Conservation (phyloP, 2,888 invertebrate genomes). For the Dioctria linearis region DNA sequence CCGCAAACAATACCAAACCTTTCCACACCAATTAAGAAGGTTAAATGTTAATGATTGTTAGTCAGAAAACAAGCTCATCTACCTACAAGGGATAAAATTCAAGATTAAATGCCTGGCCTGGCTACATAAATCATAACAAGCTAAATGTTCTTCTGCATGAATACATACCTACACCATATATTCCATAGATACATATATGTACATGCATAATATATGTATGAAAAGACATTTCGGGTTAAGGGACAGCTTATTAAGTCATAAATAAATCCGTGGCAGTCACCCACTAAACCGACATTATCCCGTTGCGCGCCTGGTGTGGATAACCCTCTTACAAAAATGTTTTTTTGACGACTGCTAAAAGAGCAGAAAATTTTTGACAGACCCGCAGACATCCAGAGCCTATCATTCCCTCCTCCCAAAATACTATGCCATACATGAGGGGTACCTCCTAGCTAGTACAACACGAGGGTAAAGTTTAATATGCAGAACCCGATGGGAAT, state of each 20-base stretch:
- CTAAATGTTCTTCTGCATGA: too few species aligned
- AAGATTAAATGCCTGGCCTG: too few species aligned
- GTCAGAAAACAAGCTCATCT: too few species aligned
- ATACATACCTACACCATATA: too few species aligned
- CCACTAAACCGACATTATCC: neutral
- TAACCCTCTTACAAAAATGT: constrained; percentile 31
- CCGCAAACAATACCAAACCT: too few species aligned
- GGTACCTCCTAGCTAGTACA: neutral
- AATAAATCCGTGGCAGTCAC: constrained; percentile 30
- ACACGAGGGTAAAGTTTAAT: constrained; percentile 24
- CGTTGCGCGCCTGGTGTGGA: neutral
- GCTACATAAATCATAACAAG: too few species aligned
- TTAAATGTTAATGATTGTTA: too few species aligned
- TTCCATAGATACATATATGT: too few species aligned
- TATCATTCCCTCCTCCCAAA: too few species aligned
- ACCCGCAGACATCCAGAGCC: neutral
- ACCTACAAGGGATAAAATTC: too few species aligned
- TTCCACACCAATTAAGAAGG: too few species aligned
- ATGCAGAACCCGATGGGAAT: constrained; percentile 31
- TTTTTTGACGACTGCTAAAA: constrained; percentile 34
- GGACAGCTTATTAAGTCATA: constrained; percentile 28
- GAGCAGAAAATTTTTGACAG: constrained; percentile 45
- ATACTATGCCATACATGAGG: too few species aligned
- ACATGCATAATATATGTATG: constrained; percentile 13
- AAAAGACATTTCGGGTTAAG: neutral